Base-by-base conservation (phyloP, 2,888 invertebrate species). In the Cephus rjabovi region DNA sequence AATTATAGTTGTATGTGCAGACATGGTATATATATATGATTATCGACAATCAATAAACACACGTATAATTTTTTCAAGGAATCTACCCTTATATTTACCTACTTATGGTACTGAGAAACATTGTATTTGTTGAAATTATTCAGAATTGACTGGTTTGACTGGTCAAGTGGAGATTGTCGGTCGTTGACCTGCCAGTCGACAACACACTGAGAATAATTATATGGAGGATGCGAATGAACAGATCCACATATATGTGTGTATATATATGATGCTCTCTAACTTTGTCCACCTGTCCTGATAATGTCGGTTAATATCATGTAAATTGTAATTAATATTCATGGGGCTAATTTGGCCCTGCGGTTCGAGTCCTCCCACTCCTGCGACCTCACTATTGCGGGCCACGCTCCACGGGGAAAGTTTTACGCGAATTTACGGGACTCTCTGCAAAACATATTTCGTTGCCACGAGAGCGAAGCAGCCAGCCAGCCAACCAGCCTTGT, bases 241-340 rank as follows among this genome's bases (percentile, higher is more conserved):
- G 23, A 23, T 56, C 6, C 23, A 40, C 1, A 15, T 15, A 15
- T 40, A 4, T 15, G 12, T 40, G 4, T 15, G 4, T 40, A 12
- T 12, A 37, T 15, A 40, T 40, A 4, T 15, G 15, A 23, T 40
- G 40, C 23, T 40, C n/a, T 34, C 84, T 81, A 88, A 89, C 85
- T 88, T 89, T 80, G 83, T 86, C 85, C 86, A 85, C 86, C 87
- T 87, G 89, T 89, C 88, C 87, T 85, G 89, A 90, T 90, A 90
- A 90, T 90, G 89, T 89, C 88, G 87, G 88, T 89, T 90, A 90
- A 91, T 90, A 90, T 89, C 89, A 88, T 88, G 89, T 90, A 89
- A 90, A 90, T 89, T 88, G 88, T 88, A 89, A 91, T 91, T 91
- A 91, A 90, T 90, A 91, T 90, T 89, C 90, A 89, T 87, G 87